Evolutionary conservation across 2,888 invertebrate species (phyloP), one percentile per base, ranked within the genome.

Genomic region (Hecatera dysodea): DNA sequence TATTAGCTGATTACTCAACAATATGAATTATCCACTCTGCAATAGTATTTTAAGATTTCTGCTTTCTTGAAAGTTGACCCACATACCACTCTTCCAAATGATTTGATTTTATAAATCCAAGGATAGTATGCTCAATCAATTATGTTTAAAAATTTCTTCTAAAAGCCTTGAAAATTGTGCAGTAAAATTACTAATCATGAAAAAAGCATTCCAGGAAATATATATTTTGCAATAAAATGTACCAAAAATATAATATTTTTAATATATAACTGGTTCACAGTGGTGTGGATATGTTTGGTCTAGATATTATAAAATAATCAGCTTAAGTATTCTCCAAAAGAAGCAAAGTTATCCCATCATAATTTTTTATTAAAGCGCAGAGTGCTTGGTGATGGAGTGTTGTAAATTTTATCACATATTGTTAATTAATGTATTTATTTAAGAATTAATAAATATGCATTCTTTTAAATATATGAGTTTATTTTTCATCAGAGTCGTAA

Each of bases 361-460:
- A 65, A 72, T 75, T 59, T 70, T 78, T 75, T 64, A 74, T 75
- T 36, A 76, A 76, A 83, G 85, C 78, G 73, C 72, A 72, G 44
- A 61, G 72, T 82, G 88, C 87, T 88, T 86, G 93, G 93, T 94
- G 93, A 91, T 84, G 93, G 94, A 93, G 87, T 90, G 92, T 93
- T 94, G 90, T 92, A 92, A 90, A 92, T 92, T 90, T 90, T 91
- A 91, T 91, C 90, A 91, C 89, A 82, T 81, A 81, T 79, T 86
- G 91, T 92, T 93, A 91, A 87, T 90, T 87, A 89, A 87, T 91
- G 82, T 94, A 93, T 93, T 93, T 93, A 93, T 93, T 90, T 93
- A 94, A 93, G 93, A 90, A 90, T 85, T 89, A 94, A 93, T 93
- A 94, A 93, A 93, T 90, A 92, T 92, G 89, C 91, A 92, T 92